phyloP scores from a whole-genome alignment of 1,140 invertebrate genomes.

The Probaryconus sp. region DNA sequence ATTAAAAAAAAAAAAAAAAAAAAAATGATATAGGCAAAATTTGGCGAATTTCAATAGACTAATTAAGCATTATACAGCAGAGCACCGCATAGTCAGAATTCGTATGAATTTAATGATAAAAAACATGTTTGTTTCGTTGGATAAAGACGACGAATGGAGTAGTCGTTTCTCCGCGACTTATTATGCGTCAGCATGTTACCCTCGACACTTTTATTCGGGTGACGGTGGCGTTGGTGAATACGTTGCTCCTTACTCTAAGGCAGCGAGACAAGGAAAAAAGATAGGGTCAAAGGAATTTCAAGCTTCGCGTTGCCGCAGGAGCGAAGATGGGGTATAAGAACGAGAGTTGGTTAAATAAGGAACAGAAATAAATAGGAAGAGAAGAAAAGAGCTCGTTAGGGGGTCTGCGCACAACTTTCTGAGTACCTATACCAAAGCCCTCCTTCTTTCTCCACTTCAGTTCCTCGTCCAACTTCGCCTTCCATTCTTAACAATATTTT shows the following conservation, averaged over 20 bases:
- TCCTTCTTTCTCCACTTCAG: slow-evolving; percentile 62
- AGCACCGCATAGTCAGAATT: slow-evolving; percentile 15
- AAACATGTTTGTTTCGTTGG: slow-evolving; percentile 54
- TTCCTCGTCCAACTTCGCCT: slow-evolving; percentile 46
- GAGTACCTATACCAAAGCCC: slow-evolving; percentile 70
- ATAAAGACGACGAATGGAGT: slow-evolving; percentile 54
- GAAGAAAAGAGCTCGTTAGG: slow-evolving; percentile 78
- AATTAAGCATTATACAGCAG: slow-evolving; percentile 40
- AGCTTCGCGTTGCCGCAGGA: slow-evolving; percentile 61
- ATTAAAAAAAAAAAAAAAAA: no score
- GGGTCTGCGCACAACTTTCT: slow-evolving; percentile 74
- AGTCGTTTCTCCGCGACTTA: slow-evolving; percentile 60
- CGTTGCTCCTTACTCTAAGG: slow-evolving; percentile 22
- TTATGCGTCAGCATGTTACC: slow-evolving; percentile 69
- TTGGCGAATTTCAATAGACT: slow-evolving; percentile 21
- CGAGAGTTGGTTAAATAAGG: slow-evolving; percentile 76
- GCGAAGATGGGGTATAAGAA: slow-evolving; percentile 62
- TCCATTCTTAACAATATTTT: slow-evolving; percentile 66
- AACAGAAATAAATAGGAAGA: slow-evolving; percentile 78
- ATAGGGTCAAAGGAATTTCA: slow-evolving; percentile 50
- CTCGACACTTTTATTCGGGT: slow-evolving; percentile 69
- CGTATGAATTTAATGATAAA: slow-evolving; percentile 57
- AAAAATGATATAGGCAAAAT: no score
- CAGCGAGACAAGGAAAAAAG: slow-evolving; percentile 35
- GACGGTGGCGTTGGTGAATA: slow-evolving; percentile 45